Conservation (phyloP, 2,797 vertebrate species). For the Sebastes nivosus region DNA sequence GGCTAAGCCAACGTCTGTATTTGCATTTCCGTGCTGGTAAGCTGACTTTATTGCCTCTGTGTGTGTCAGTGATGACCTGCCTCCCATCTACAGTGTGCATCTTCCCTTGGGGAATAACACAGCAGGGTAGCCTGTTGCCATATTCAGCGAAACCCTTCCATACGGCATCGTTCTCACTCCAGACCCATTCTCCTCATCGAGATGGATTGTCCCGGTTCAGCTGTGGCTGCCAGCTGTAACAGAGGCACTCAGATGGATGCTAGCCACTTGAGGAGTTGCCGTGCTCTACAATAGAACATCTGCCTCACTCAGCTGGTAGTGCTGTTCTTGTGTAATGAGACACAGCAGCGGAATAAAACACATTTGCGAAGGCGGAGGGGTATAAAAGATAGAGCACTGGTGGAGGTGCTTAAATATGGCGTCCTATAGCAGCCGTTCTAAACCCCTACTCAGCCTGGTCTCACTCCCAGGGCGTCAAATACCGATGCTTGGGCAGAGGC, state of each 20-base stretch:
- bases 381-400: slow-evolving; percentile 27
- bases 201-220: slow-evolving; percentile 66
- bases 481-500: not conserved
- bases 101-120: slow-evolving; percentile 7
- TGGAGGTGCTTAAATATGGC: slow-evolving; percentile 55
- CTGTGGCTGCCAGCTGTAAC: slow-evolving; percentile 71
- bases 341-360: slow-evolving; percentile 66
- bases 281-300: slow-evolving; percentile 75
- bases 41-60: not conserved
- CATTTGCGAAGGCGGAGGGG: slow-evolving; percentile 48
- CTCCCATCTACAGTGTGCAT: not conserved
- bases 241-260: slow-evolving; percentile 66
- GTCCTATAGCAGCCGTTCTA: slow-evolving; percentile 13
- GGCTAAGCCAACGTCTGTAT: slow-evolving; percentile 11
- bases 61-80: slow-evolving; percentile 27
- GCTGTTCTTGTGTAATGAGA: slow-evolving; percentile 75
- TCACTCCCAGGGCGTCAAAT: not conserved
- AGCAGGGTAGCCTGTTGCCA: slow-evolving; percentile 16
- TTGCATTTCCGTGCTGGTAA: slow-evolving; percentile 30
- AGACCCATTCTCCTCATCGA: slow-evolving; percentile 52
- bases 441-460: not conserved
- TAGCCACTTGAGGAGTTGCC: slow-evolving; percentile 73
- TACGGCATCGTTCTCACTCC: slow-evolving; percentile 35
- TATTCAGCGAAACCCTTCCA: slow-evolving; percentile 20
- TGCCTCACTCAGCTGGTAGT: slow-evolving; percentile 74